These are phyloP conservation scores for Sebastiscus tertius DNA, from an alignment of 2,797 vertebrate species.

Conservation along the genomic window DNA sequence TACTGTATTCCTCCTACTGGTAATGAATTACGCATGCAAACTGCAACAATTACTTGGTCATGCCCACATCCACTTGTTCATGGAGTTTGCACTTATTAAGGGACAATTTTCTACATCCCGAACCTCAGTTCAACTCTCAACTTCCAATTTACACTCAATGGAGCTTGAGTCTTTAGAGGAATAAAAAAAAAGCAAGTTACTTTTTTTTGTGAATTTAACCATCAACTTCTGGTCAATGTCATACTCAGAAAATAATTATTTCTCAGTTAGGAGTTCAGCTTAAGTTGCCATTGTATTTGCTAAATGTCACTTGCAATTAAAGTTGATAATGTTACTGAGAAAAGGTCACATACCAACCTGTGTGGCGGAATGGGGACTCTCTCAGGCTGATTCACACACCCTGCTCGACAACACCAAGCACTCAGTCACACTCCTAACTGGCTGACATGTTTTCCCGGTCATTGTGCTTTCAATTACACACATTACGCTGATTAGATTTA, in stretches of 20 bases:
- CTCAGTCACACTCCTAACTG: conserved; percentile 72
- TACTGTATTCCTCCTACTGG: not conserved
- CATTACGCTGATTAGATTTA: conserved; percentile 85
- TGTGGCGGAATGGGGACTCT: conserved; percentile 44
- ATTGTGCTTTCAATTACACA: conserved; percentile 84
- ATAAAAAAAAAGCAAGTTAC: not conserved
- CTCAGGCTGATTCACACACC: conserved; percentile 58
- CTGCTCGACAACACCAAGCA: conserved; percentile 35
- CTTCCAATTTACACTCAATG: not conserved
- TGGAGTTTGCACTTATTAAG: not conserved
- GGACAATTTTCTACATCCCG: not conserved
- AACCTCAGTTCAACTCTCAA: not conserved
- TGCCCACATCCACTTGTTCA: not conserved
- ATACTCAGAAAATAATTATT: conserved; percentile 75
- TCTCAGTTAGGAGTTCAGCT: conserved; percentile 66
- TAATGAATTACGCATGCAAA: not conserved
- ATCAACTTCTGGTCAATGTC: conserved; percentile 71
- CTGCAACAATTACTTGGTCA: not conserved
- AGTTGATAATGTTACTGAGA: conserved; percentile 81
- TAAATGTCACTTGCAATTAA: conserved; percentile 88
- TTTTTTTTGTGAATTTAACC: conserved; percentile 53
- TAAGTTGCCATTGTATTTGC: conserved; percentile 81
- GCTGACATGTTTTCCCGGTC: conserved; percentile 76
- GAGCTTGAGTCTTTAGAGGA: not conserved
- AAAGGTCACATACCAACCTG: conserved; percentile 83